Percentiles rank a stretch among this genome's conserved stretches.
These are phyloP conservation scores for Graptemys geographica DNA, from an alignment of 2,797 vertebrate species.

Conservation along the genomic window DNA sequence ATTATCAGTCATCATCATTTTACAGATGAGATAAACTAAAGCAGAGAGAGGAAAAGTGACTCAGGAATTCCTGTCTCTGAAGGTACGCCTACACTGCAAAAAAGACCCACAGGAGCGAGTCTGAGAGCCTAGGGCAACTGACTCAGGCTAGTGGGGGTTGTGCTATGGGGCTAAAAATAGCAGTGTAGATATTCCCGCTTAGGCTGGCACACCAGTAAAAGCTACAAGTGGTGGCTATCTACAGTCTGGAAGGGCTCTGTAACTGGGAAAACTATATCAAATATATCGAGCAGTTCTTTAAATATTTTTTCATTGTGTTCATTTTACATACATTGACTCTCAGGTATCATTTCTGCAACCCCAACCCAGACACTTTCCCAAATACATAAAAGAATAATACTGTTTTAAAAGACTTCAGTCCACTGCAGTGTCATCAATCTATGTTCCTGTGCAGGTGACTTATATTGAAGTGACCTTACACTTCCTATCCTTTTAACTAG, in stretches of 20 bases:
- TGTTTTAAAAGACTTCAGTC: neutral
- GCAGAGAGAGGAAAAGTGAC: neutral
- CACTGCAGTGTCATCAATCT: neutral
- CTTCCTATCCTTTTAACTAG: neutral
- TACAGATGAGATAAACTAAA: neutral
- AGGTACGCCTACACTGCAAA: no score
- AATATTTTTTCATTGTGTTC: neutral
- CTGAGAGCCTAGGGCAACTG: no score
- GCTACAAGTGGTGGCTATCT: no score
- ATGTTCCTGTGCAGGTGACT: neutral
- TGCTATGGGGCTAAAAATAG: no score
- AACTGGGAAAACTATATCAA: neutral
- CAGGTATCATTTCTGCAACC: neutral
- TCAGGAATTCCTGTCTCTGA: neutral
- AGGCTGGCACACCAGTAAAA: no score
- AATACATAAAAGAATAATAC: neutral
- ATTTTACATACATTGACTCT: neutral
- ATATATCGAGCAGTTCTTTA: neutral
- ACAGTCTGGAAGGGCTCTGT: neutral
- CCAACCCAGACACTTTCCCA: neutral
- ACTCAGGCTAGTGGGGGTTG: no score
- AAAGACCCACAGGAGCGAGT: no score
- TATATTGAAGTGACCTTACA: neutral
- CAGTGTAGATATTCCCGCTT: no score
- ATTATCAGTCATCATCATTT: neutral